These are phyloP conservation scores for Misgurnus mizolepis DNA, from an alignment of 2,113 vertebrate species.

Conservation along the genomic window DNA sequence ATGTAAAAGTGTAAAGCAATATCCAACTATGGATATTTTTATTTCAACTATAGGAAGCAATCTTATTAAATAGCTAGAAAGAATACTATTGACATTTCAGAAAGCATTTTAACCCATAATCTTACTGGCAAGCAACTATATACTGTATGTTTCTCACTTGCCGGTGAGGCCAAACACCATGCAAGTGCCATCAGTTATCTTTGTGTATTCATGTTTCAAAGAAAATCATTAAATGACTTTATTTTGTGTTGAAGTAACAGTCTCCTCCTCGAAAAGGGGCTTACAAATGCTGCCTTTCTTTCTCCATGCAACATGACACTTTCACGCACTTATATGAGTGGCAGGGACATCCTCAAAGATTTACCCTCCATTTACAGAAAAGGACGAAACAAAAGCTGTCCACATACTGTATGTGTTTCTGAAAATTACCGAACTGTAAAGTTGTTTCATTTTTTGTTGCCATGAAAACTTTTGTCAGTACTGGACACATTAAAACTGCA, in stretches of 20 bases:
- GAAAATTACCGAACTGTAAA: too few relatives aligned
- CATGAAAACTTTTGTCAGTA: too few relatives aligned
- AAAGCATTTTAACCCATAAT: background rate
- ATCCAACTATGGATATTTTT: background rate
- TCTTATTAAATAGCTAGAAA: too few relatives aligned
- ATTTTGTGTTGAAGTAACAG: slow-evolving; percentile 54
- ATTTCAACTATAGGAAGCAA: too few relatives aligned
- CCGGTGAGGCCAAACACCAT: background rate
- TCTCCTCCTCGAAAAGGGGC: slow-evolving; percentile 54
- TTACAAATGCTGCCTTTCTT: slow-evolving; percentile 61
- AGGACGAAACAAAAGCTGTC: slow-evolving; percentile 38
- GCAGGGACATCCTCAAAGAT: slow-evolving; percentile 59
- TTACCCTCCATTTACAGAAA: slow-evolving; percentile 45
- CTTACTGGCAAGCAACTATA: background rate
- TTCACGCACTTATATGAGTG: slow-evolving; percentile 55
- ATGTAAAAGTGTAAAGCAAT: background rate
- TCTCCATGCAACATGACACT: slow-evolving; percentile 57
- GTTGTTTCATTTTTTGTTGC: background rate
- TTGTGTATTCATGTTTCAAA: slow-evolving; percentile 17
- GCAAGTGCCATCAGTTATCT: slow-evolving; percentile 18
- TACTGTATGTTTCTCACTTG: background rate
- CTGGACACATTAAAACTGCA: too few relatives aligned
- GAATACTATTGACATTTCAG: background rate
- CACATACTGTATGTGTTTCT: too few relatives aligned
- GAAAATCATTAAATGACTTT: slow-evolving; percentile 34